phyloP scores from a whole-genome alignment of 2,113 vertebrate species.

The Paratilapia polleni region DNA sequence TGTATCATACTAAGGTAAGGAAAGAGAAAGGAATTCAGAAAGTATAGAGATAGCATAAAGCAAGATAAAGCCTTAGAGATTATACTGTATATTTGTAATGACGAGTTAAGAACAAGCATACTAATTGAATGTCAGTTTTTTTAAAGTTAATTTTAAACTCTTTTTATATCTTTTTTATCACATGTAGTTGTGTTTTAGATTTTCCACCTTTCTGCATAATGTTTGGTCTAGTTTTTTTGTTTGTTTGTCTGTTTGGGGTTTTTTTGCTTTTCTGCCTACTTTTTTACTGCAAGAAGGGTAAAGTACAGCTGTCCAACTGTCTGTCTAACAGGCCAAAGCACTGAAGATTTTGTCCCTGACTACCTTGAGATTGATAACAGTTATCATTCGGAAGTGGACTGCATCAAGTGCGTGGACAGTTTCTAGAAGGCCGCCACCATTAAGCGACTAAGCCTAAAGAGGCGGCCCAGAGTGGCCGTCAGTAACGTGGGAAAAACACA shows the following conservation, averaged over 20 bases:
- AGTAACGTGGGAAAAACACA: constrained; percentile 71
- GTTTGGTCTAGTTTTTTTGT: neutral
- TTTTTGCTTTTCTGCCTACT: neutral
- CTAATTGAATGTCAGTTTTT: neutral
- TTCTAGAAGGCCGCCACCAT: constrained; percentile 89
- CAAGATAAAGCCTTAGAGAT: neutral
- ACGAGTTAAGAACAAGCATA: neutral
- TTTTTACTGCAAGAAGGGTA: neutral
- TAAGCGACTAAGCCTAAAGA: constrained; percentile 89
- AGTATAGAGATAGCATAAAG: neutral
- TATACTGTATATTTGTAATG: neutral
- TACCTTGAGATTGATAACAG: constrained; percentile 85
- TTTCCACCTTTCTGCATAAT: neutral
- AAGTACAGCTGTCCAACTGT: constrained; percentile 7
- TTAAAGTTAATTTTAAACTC: neutral
- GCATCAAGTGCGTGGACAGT: constrained; percentile 86
- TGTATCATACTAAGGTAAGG: constrained; percentile 55
- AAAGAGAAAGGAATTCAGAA: neutral
- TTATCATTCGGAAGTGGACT: constrained; percentile 85
- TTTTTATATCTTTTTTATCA: neutral
- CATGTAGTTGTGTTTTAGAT: neutral
- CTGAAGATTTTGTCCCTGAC: constrained; percentile 81
- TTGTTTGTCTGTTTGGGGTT: neutral
- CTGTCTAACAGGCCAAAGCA: constrained; percentile 76
- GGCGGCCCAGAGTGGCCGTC: constrained; percentile 80